Conservation (phyloP, 2,797 vertebrate genomes). For the Pseudotriccus pelzelni region DNA sequence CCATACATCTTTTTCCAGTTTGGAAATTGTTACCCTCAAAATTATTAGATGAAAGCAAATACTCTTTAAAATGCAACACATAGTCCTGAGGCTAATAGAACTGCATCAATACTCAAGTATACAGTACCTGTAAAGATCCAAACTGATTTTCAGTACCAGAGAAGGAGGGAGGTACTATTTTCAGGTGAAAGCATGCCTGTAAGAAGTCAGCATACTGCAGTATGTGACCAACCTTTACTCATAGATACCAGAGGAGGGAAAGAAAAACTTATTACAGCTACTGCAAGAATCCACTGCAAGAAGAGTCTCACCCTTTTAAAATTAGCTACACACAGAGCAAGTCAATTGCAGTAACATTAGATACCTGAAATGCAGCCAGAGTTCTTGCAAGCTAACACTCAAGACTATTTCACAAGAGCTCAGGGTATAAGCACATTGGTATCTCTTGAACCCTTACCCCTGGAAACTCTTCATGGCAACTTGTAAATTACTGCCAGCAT, state of each 20-base stretch:
- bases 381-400: neutral
- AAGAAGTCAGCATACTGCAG: neutral
- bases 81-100: neutral
- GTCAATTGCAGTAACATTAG: neutral
- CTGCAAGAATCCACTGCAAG: neutral
- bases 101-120: neutral
- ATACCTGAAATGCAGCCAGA: neutral
- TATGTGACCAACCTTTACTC: neutral
- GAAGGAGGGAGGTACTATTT: neutral
- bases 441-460: neutral
- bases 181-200: neutral
- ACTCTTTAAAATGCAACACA: neutral
- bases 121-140: neutral
- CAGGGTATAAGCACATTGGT: neutral
- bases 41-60: neutral
- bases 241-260: neutral
- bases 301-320: neutral
- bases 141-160: neutral
- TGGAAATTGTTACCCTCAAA: neutral
- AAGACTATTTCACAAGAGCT: neutral
- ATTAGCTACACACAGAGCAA: neutral
- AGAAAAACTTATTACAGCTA: neutral
- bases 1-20: neutral
- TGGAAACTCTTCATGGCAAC: neutral
- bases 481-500: neutral